Conservation (phyloP, 1,140 invertebrate genomes). For the Stegodyphus dumicola region DNA sequence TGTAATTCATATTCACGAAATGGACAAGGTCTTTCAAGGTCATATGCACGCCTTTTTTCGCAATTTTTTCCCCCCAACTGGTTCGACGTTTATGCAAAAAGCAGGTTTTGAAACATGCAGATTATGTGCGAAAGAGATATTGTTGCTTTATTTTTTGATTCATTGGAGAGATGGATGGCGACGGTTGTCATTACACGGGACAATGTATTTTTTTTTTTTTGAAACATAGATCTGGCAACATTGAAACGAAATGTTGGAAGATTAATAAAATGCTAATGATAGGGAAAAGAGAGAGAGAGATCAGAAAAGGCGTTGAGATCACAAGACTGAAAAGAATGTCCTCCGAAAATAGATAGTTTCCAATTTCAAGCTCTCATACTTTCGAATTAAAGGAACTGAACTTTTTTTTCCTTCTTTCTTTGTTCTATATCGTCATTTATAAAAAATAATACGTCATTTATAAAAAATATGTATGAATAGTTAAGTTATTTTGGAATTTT, state of each 20-base stretch:
- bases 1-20: conserved; percentile 20
- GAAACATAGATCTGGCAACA: neutral
- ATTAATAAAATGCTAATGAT: conserved; percentile 11
- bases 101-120: conserved; percentile 21
- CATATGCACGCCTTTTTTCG: conserved; percentile 10
- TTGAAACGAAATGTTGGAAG: conserved; percentile 10
- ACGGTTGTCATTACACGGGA: too few relatives aligned
- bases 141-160: conserved; percentile 14
- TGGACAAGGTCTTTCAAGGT: conserved; percentile 54
- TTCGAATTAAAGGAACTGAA: too few relatives aligned
- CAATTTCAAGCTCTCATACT: too few relatives aligned
- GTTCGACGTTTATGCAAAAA: conserved; percentile 46
- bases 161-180: neutral
- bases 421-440: too few relatives aligned
- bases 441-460: too few relatives aligned
- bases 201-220: neutral
- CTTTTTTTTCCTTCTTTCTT: too few relatives aligned
- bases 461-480: too few relatives aligned
- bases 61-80: conserved; percentile 35
- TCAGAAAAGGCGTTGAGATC: too few relatives aligned
- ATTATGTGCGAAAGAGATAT: conserved; percentile 30
- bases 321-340: too few relatives aligned
- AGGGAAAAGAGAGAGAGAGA: neutral
- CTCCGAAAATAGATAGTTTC: too few relatives aligned
- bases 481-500: too few relatives aligned